Evolutionary conservation across 2,797 vertebrate genomes (phyloP).

Genomic region (Anguilla anguilla): DNA sequence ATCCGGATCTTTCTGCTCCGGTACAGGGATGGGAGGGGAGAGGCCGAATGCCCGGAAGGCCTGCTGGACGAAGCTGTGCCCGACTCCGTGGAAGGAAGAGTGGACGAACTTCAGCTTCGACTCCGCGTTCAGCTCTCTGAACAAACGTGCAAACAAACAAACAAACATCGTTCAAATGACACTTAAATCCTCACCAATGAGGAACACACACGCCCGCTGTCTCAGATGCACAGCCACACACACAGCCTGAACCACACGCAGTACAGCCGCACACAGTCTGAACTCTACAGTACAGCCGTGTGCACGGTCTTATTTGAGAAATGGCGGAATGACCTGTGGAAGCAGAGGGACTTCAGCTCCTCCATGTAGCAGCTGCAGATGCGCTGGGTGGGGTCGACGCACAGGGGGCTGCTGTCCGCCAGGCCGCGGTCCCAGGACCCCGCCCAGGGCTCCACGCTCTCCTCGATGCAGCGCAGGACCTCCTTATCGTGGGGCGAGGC

Average conservation of each 20-base stretch:
- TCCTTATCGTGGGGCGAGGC: slow-evolving; percentile 87
- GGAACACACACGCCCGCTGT: too few species aligned
- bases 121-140: slow-evolving; percentile 80
- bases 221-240: too few species aligned
- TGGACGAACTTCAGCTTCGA: slow-evolving; percentile 86
- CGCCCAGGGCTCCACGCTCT: slow-evolving; percentile 86
- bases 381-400: slow-evolving; percentile 79
- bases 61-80: slow-evolving; percentile 84
- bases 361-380: slow-evolving; percentile 85
- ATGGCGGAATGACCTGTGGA: slow-evolving; percentile 75
- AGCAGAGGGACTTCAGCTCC: slow-evolving; percentile 84
- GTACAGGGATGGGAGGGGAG: slow-evolving; percentile 86
- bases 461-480: slow-evolving; percentile 84
- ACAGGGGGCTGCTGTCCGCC: slow-evolving; percentile 76
- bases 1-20: slow-evolving; percentile 91
- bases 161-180: too few species aligned
- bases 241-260: too few species aligned
- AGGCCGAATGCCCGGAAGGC: slow-evolving; percentile 89
- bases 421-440: slow-evolving; percentile 86
- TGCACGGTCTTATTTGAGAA: too few species aligned
- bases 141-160: slow-evolving; percentile 20
- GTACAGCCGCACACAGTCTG: too few species aligned
- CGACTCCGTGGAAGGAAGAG: slow-evolving; percentile 93
- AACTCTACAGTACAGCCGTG: too few species aligned
- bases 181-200: too few species aligned